Base-by-base conservation (phyloP, 2,888 invertebrate genomes). In the Tipula unca region DNA sequence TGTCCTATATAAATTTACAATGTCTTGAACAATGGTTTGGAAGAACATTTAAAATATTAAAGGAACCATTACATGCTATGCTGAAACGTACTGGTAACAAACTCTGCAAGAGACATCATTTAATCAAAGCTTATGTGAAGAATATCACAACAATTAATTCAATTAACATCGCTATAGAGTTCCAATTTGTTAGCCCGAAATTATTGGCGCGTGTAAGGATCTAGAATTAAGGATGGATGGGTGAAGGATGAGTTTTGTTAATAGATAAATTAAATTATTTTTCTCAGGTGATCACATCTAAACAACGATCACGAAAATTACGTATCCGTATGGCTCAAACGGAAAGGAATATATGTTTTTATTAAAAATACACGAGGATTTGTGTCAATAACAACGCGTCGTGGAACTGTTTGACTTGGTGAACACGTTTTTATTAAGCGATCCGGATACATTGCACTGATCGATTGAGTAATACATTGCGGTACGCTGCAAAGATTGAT, bases 381-480 rank as follows among this genome's bases (percentile, higher is more conserved):
- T 99, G 86, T 93, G 99, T 0, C 99, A 99, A 90, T 99, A 99
- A 91, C 99, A 99, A 90, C 93, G 99, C 85, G 99, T 99, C 6
- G 99, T 99, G 99, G 99, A 99, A 90, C 93, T 97, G 13, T 99
- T 95, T 90, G 99, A 99, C 20, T 93, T 99, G 86, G 98, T 99
- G 86, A 99, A 99, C 91, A 98, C 99, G 0, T 91, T 99, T 25
- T 92, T 99, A 0, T 93, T 98, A 84, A 97, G 97, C 88, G 98
- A 99, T 92, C 97, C 98, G 0, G 98, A 99, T 89, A 99, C 99
- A 0, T 98, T 97, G 91, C 89, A 0, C 92, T 99, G 35, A 98
- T 99, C 87, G 98, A 99, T 86, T 99, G 99, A 99, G 98, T 99
- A 85, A 99, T 99, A 0, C 97, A 99, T 91, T 99, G 99, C 91